phyloP scores from a whole-genome alignment of 2,888 invertebrate species.

The Tetragonula carbonaria region DNA sequence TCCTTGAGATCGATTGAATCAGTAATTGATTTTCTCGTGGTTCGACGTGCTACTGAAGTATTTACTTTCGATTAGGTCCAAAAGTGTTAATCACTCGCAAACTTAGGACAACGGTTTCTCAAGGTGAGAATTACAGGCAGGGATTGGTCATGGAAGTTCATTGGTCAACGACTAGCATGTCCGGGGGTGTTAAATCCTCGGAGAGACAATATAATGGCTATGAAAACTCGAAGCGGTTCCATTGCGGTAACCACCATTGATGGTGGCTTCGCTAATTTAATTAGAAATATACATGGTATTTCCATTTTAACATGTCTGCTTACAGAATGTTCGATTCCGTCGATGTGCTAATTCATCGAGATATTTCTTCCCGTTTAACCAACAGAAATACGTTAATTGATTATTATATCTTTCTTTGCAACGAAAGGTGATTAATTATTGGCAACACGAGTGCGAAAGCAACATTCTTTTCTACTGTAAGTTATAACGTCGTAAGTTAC shows the following conservation, averaged over 20 bases:
- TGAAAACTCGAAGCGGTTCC: slow-evolving; percentile 44
- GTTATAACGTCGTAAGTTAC: no score
- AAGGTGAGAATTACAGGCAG: slow-evolving; percentile 76
- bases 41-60: slow-evolving; percentile 57
- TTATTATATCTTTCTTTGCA: slow-evolving; percentile 1
- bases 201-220: slow-evolving; percentile 63
- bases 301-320: slow-evolving; percentile 51
- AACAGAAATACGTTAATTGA: slow-evolving; percentile 47
- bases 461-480: neutral
- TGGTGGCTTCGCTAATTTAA: slow-evolving; percentile 70
- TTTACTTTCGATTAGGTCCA: slow-evolving; percentile 75
- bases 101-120: slow-evolving; percentile 53
- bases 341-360: slow-evolving; percentile 57
- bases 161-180: slow-evolving; percentile 57
- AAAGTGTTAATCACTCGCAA: slow-evolving; percentile 74
- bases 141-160: slow-evolving; percentile 66
- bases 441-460: neutral
- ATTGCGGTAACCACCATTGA: slow-evolving; percentile 44
- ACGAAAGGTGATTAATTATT: neutral
- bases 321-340: slow-evolving; percentile 35
- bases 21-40: slow-evolving; percentile 65
- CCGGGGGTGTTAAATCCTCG: slow-evolving; percentile 55
- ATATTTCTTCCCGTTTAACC: slow-evolving; percentile 17
- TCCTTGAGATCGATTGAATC: slow-evolving; percentile 65
- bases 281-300: slow-evolving; percentile 70